phyloP scores from a whole-genome alignment of 2,888 invertebrate species.

The Rugalucina vietnamica region DNA sequence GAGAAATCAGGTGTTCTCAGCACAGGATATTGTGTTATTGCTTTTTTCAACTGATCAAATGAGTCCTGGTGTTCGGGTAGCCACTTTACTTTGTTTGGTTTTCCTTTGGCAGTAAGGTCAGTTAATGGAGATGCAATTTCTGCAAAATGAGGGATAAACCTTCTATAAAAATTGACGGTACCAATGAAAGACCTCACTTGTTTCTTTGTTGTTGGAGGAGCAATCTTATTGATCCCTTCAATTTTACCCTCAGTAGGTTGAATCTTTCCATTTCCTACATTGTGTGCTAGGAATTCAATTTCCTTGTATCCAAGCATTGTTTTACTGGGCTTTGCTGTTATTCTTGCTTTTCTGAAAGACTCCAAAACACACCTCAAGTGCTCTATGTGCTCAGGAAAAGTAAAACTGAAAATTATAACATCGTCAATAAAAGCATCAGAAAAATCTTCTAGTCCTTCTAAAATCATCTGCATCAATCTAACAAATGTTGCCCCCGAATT shows the following conservation, averaged over 20 bases:
- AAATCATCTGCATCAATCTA: background rate
- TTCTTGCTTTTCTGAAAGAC: background rate
- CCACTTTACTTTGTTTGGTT: conserved; percentile 36
- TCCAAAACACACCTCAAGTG: background rate
- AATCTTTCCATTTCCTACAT: conserved; percentile 21
- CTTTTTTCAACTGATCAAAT: conserved; percentile 6
- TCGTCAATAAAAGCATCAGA: background rate
- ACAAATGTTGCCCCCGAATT: background rate
- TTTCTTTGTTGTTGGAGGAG: conserved; percentile 21
- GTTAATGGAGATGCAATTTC: conserved; percentile 30
- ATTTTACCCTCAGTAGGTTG: conserved; percentile 17
- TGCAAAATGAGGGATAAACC: conserved; percentile 44
- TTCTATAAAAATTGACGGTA: conserved; percentile 31
- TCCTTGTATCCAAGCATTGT: conserved; percentile 22
- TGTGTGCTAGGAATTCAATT: conserved; percentile 25
- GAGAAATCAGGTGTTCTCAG: background rate
- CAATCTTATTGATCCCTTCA: conserved; percentile 10
- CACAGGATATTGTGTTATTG: background rate
- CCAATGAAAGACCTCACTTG: conserved; percentile 40
- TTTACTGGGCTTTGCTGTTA: conserved; percentile 27
- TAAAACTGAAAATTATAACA: too few relatives aligned
- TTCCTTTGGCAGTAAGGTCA: conserved; percentile 29
- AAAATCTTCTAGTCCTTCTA: background rate
- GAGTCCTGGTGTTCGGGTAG: conserved; percentile 12
- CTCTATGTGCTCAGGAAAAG: too few relatives aligned